phyloP scores from a whole-genome alignment of 1,140 invertebrate genomes.

The Diorhabda sublineata region DNA sequence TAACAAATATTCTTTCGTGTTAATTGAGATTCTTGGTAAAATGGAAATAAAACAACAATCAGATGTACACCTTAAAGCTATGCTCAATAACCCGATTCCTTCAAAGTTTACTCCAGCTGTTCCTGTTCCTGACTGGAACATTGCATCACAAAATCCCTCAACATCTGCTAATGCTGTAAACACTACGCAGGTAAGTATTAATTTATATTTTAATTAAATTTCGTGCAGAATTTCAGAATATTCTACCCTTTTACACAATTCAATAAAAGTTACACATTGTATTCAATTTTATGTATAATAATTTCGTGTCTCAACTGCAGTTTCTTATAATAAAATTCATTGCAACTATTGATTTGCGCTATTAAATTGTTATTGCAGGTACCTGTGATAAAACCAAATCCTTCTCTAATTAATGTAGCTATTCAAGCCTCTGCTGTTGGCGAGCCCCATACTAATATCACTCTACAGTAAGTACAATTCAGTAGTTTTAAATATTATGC shows the following conservation, averaged over 20 bases:
- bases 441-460: constrained; percentile 43
- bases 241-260: not conserved
- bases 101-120: constrained; percentile 40
- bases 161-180: not conserved
- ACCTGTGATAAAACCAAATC: constrained; percentile 22
- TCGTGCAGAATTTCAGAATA: not conserved
- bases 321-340: too few species aligned
- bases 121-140: constrained; percentile 42
- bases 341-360: too few species aligned
- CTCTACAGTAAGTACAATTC: constrained; percentile 39
- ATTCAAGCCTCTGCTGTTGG: constrained; percentile 37
- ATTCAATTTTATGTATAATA: too few species aligned
- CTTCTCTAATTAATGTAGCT: constrained; percentile 34
- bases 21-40: constrained; percentile 1
- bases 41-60: constrained; percentile 24
- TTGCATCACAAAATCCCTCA: not conserved
- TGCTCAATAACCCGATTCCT: constrained; percentile 37
- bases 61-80: constrained; percentile 36
- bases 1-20: too few species aligned
- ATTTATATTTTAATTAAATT: not conserved
- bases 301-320: too few species aligned
- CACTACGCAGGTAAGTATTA: not conserved
- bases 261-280: not conserved
- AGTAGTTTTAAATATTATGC: too few species aligned
- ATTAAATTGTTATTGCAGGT: not conserved